Evolutionary conservation across 2,113 vertebrate genomes (phyloP).

Genomic region (Rousettus leschenaultii): DNA sequence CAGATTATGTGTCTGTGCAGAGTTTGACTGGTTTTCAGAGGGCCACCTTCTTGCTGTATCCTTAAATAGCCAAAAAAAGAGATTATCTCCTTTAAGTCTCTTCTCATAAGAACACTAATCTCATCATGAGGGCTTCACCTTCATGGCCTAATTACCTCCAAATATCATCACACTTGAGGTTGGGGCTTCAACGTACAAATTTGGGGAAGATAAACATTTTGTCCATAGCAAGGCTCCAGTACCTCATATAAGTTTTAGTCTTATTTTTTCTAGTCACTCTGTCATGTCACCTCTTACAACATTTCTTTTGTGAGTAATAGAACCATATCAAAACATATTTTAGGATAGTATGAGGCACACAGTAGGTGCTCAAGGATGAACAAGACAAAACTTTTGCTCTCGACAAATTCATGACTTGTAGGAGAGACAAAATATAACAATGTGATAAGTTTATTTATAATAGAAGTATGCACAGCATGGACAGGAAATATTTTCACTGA

Average conservation of each 20-base stretch:
- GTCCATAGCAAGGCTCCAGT: neutral
- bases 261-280: neutral
- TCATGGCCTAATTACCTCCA: neutral
- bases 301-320: neutral
- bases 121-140: neutral
- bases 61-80: neutral
- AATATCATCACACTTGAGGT: neutral
- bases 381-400: neutral
- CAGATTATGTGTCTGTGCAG: neutral
- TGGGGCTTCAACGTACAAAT: neutral
- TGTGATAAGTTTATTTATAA: neutral
- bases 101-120: neutral
- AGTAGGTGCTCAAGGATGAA: neutral
- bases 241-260: neutral
- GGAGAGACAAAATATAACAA: neutral
- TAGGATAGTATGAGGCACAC: neutral
- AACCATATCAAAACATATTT: neutral
- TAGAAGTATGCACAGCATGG: neutral
- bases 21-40: neutral
- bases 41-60: neutral
- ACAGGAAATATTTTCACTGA: neutral
- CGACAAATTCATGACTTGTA: neutral
- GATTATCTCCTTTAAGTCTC: neutral
- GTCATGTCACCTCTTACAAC: neutral
- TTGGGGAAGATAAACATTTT: neutral